Conservation (phyloP, 2,888 invertebrate species). For the Sarcophaga rosellei region DNA sequence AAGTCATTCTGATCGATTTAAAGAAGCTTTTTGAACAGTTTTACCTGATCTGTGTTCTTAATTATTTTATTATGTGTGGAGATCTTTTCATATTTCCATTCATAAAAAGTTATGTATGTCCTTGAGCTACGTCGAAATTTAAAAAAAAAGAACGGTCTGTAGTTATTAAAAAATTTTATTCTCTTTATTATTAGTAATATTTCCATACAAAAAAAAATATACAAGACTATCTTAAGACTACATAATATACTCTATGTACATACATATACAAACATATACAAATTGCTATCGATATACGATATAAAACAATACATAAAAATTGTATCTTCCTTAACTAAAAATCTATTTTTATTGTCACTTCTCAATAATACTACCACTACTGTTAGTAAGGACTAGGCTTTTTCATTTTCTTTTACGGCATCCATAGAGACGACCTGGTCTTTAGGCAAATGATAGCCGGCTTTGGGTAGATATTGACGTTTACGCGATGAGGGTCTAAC, state of each 20-base stretch:
- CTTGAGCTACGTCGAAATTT: background rate
- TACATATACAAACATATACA: background rate
- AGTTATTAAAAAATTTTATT: background rate
- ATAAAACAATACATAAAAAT: conserved; percentile 16
- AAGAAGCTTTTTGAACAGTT: no score
- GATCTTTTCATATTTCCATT: no score
- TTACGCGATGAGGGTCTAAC: conserved; percentile 78
- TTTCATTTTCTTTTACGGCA: conserved; percentile 4
- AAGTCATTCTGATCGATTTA: no score
- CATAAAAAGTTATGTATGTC: no score
- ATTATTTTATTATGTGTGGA: no score
- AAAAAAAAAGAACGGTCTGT: background rate
- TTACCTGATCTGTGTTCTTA: no score
- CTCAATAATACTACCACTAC: background rate
- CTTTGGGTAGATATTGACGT: conserved; percentile 77
- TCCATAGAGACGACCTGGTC: conserved; percentile 71
- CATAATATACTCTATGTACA: conserved; percentile 12
- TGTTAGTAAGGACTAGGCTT: conserved; percentile 14
- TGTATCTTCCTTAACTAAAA: background rate
- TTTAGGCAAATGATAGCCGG: conserved; percentile 74
- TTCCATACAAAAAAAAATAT: conserved; percentile 22
- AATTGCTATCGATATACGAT: no score
- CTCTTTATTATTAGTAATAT: background rate
- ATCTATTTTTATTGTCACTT: background rate
- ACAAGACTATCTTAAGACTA: background rate